phyloP scores from a whole-genome alignment of 2,888 invertebrate genomes.

The Drosophila falleni region DNA sequence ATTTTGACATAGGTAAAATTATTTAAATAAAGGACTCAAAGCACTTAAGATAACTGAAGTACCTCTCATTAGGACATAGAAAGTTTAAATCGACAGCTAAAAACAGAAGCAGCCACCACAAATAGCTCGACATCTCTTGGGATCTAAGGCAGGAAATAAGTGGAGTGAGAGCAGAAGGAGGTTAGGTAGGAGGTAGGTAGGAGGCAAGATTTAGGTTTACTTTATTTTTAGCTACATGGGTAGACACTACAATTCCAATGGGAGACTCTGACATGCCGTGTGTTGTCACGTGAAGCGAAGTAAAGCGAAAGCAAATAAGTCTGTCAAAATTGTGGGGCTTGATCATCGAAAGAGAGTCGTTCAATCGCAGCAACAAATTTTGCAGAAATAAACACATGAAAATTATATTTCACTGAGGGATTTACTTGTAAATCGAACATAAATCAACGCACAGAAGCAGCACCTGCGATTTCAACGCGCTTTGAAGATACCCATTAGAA shows the following conservation, averaged over 20 bases:
- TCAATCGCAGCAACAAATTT: constrained; percentile 64
- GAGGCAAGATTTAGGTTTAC: constrained; percentile 24
- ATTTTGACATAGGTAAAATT: neutral
- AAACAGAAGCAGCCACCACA: constrained; percentile 28
- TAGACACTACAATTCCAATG: constrained; percentile 36
- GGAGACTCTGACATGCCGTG: constrained; percentile 35
- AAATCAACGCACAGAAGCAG: constrained; percentile 64
- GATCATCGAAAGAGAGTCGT: constrained; percentile 41
- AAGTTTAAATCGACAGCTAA: constrained; percentile 17
- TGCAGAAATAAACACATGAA: constrained; percentile 69
- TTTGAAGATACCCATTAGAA: constrained; percentile 40
- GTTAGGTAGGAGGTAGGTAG: neutral
- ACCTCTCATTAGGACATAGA: neutral
- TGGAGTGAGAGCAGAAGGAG: neutral
- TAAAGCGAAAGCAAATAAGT: constrained; percentile 39
- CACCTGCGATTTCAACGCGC: constrained; percentile 50
- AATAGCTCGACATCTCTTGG: constrained; percentile 43
- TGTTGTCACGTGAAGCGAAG: constrained; percentile 28
- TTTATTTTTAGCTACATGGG: constrained; percentile 38
- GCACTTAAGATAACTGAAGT: neutral
- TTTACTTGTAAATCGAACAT: constrained; percentile 75
- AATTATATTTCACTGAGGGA: constrained; percentile 77
- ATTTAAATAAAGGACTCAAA: neutral
- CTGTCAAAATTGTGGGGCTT: constrained; percentile 39
- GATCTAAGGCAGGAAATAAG: constrained; percentile 11